These are phyloP conservation scores for Drosophila navojoa DNA, from an alignment of 1,140 invertebrate genomes.

Conservation along the genomic window DNA sequence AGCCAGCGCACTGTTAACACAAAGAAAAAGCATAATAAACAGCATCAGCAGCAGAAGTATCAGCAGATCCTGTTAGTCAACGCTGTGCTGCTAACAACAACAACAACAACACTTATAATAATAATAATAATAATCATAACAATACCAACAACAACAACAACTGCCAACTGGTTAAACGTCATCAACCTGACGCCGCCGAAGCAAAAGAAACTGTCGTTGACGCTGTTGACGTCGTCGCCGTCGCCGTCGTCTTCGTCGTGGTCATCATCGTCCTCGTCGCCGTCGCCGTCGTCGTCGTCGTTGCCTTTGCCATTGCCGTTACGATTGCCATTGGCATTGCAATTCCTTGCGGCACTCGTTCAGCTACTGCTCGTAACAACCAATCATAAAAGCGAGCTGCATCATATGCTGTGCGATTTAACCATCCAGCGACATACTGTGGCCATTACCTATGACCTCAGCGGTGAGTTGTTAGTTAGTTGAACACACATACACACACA, in stretches of 20 bases:
- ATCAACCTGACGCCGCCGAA: constrained; percentile 62
- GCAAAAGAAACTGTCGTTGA: constrained; percentile 43
- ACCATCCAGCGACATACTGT: constrained; percentile 59
- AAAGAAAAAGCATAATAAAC: neutral
- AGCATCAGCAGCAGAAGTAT: neutral
- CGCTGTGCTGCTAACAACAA: neutral
- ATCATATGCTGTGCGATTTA: constrained; percentile 65
- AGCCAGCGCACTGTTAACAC: neutral
- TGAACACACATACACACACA: constrained; percentile 11
- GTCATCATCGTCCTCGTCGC: constrained; percentile 13
- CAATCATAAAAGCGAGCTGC: constrained; percentile 54
- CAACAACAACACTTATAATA: neutral
- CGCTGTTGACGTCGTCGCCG: constrained; percentile 34
- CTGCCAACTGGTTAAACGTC: constrained; percentile 37
- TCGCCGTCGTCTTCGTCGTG: constrained; percentile 27
- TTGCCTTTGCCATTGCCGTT: neutral
- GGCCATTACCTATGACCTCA: constrained; percentile 65
- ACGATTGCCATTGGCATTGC: constrained; percentile 32
- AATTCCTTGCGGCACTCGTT: constrained; percentile 54
- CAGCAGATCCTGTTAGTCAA: constrained; percentile 13
- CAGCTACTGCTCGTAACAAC: constrained; percentile 57
- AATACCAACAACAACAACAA: constrained; percentile 10
- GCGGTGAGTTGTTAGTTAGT: constrained; percentile 47
- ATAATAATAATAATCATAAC: neutral
- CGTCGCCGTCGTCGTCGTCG: constrained; percentile 28